phyloP scores from a whole-genome alignment of 2,113 vertebrate species.

The Sylvilagus bachmani region DNA sequence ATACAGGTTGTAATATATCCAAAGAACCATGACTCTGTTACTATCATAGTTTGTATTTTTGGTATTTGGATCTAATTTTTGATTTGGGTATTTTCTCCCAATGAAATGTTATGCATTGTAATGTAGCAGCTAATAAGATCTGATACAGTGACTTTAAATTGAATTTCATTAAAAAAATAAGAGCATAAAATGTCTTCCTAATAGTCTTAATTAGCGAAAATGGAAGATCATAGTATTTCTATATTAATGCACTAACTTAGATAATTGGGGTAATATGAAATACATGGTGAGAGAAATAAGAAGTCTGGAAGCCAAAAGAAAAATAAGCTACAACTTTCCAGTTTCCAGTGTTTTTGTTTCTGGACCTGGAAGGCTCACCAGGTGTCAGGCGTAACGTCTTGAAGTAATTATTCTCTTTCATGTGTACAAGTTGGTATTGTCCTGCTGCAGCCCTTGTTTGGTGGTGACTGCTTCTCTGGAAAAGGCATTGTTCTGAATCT shows the following conservation, averaged over 20 bases:
- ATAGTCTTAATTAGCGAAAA: slow-evolving; percentile 92
- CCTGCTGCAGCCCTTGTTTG: slow-evolving; percentile 54
- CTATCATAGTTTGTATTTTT: slow-evolving; percentile 84
- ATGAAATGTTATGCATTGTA: slow-evolving; percentile 88
- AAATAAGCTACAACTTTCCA: slow-evolving; percentile 50
- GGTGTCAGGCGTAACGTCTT: slow-evolving; percentile 29
- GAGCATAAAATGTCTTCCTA: slow-evolving; percentile 88
- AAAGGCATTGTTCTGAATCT: slow-evolving; percentile 75
- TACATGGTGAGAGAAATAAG: slow-evolving; percentile 77
- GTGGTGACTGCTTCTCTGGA: slow-evolving; percentile 54
- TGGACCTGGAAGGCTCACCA: slow-evolving; percentile 42
- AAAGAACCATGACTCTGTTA: slow-evolving; percentile 79
- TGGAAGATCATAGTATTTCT: slow-evolving; percentile 89
- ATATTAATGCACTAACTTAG: slow-evolving; percentile 88
- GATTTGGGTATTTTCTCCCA: slow-evolving; percentile 82
- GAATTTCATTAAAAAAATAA: slow-evolving; percentile 90
- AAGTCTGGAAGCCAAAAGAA: slow-evolving; percentile 68
- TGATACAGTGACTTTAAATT: slow-evolving; percentile 89
- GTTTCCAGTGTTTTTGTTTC: slow-evolving; percentile 17
- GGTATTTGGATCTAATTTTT: slow-evolving; percentile 85
- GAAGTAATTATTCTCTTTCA: slow-evolving; percentile 63
- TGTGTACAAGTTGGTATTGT: slow-evolving; percentile 29
- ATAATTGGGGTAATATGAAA: slow-evolving; percentile 87
- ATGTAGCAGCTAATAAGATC: slow-evolving; percentile 89
- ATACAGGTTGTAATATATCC: slow-evolving; percentile 79